Percentiles rank a stretch among this genome's conserved stretches.
phyloP scores from a whole-genome alignment of 1,140 invertebrate genomes.

The Hylaeus volcanicus region DNA sequence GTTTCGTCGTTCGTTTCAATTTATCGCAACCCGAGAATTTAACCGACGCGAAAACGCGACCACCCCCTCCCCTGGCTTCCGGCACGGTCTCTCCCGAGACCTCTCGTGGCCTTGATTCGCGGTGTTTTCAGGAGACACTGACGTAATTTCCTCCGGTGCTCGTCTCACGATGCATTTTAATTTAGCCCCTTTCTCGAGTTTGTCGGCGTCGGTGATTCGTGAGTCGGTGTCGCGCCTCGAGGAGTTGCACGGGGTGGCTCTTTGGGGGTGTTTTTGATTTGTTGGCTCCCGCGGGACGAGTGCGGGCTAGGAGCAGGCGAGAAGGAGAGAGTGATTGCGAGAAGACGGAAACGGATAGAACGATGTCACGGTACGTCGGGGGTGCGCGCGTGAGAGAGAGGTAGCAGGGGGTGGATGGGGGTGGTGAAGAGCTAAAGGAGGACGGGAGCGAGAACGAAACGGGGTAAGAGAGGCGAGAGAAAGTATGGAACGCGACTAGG shows the following conservation, averaged over 20 bases:
- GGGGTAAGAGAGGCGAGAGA: slow-evolving; percentile 5
- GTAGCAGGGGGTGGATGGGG: too few relatives aligned
- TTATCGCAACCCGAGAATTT: neutral
- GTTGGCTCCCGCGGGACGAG: slow-evolving; percentile 71
- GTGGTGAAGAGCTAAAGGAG: neutral
- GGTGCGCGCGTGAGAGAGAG: neutral
- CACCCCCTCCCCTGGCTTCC: too few relatives aligned
- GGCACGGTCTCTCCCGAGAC: neutral
- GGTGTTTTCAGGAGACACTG: slow-evolving; percentile 26
- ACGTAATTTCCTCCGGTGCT: slow-evolving; percentile 39
- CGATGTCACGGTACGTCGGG: neutral
- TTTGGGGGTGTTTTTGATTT: slow-evolving; percentile 79
- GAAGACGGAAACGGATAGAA: slow-evolving; percentile 23
- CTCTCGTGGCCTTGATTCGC: slow-evolving; percentile 21
- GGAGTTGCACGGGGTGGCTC: slow-evolving; percentile 62
- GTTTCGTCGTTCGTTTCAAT: slow-evolving; percentile 24
- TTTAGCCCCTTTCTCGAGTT: slow-evolving; percentile 67
- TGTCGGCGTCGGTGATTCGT: slow-evolving; percentile 41
- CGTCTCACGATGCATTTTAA: slow-evolving; percentile 71
- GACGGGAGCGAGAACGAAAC: slow-evolving; percentile 9
- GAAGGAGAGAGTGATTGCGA: slow-evolving; percentile 8
- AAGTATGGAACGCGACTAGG: neutral
- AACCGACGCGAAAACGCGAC: too few relatives aligned
- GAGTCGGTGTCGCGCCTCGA: slow-evolving; percentile 59
- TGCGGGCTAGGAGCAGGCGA: neutral